A percentile compares a stretch with the other conserved stretches of the same genome.
phyloP scores from a whole-genome alignment of 2,797 vertebrate species.

The Argya squamiceps region DNA sequence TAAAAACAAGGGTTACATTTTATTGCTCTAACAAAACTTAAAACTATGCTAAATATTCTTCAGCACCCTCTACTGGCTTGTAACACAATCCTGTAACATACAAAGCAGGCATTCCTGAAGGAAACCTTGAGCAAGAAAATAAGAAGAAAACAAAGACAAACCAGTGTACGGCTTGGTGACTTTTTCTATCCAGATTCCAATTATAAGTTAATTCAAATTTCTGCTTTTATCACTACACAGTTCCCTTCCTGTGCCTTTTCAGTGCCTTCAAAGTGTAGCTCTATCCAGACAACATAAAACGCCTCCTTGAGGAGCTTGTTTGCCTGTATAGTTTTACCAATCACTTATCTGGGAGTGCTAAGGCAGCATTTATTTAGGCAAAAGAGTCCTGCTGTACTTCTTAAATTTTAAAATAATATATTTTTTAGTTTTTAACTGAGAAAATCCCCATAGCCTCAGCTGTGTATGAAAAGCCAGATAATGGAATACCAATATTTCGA shows the following conservation, averaged over 20 bases:
- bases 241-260: not conserved
- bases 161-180: accelerated
- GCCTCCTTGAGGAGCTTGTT: not conserved
- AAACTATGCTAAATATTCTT: not conserved
- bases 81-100: not conserved
- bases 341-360: not conserved
- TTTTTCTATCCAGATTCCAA: not conserved
- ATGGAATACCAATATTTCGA: not conserved
- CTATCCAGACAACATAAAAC: not conserved
- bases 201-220: not conserved
- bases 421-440: not conserved
- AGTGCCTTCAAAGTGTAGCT: not conserved
- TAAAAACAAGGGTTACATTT: not conserved
- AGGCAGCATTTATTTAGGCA: not conserved
- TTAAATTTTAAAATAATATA: not conserved
- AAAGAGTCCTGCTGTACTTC: not conserved
- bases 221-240: not conserved
- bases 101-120: not conserved
- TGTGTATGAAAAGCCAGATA: not conserved
- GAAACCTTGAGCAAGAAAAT: not conserved
- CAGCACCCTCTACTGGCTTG: not conserved
- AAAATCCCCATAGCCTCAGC: not conserved
- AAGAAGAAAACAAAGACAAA: not conserved
- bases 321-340: not conserved
- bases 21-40: not conserved